A percentile compares a stretch with the other conserved stretches of the same genome.
These are phyloP conservation scores for Scomber scombrus DNA, from an alignment of 2,113 vertebrate species.

Conservation along the genomic window DNA sequence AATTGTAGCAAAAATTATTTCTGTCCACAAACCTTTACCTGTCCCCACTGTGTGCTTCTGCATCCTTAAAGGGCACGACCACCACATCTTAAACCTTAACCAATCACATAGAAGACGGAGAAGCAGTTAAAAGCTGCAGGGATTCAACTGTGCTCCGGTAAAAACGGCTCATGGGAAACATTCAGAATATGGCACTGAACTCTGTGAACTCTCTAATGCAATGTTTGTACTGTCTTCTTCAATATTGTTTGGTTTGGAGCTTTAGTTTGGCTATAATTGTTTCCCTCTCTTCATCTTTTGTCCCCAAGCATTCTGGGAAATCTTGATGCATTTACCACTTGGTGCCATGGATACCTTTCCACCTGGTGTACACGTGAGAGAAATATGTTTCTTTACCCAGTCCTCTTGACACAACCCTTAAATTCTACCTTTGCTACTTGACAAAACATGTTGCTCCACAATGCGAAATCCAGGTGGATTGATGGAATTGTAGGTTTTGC, in stretches of 20 bases:
- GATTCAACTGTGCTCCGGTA: neutral
- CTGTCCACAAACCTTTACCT: neutral
- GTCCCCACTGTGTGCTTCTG: slow-evolving; percentile 5
- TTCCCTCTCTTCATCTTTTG: neutral
- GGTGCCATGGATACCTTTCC: too few relatives aligned
- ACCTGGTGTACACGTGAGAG: too few relatives aligned
- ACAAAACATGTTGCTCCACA: neutral
- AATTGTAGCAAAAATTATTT: neutral
- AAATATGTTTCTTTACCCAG: too few relatives aligned
- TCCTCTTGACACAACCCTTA: too few relatives aligned
- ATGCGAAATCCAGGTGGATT: neutral
- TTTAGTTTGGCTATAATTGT: neutral
- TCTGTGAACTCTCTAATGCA: neutral
- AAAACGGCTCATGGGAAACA: neutral
- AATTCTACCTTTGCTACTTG: neutral
- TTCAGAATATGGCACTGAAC: neutral
- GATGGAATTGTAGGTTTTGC: neutral
- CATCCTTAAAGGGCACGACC: slow-evolving; percentile 4
- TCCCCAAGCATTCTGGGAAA: neutral
- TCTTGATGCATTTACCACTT: neutral
- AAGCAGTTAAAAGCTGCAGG: slow-evolving; percentile 12
- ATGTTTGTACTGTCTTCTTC: neutral
- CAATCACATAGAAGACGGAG: neutral
- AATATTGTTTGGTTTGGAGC: neutral
- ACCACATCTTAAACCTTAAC: slow-evolving; percentile 13